A percentile compares a stretch with the other conserved stretches of the same genome.
phyloP scores from a whole-genome alignment of 2,797 vertebrate species.

The Chiloscyllium punctatum region DNA sequence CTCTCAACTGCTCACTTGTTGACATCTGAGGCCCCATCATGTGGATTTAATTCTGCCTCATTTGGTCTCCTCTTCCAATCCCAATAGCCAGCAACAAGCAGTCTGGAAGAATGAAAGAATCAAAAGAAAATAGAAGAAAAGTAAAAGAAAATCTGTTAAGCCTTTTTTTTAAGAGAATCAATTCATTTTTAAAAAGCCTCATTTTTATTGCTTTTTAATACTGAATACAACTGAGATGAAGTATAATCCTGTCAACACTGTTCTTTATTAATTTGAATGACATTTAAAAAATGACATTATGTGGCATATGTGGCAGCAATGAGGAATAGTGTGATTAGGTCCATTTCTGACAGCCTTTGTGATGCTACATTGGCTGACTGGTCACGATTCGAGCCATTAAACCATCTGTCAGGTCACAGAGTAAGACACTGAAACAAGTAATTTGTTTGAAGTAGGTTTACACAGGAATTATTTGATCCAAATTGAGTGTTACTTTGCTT shows the following conservation, averaged over 20 bases:
- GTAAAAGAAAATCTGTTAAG: not conserved
- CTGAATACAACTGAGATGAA: not conserved
- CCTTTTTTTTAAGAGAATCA: not conserved
- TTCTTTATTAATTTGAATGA: conserved; percentile 27
- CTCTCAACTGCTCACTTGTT: too few relatives aligned
- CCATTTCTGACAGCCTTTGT: conserved; percentile 57
- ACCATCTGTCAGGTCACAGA: conserved; percentile 52
- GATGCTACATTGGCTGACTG: conserved; percentile 52
- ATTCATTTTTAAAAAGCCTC: not conserved
- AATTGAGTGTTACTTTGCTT: conserved; percentile 1
- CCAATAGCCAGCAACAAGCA: not conserved
- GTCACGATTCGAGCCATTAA: conserved; percentile 59
- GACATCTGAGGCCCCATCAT: not conserved
- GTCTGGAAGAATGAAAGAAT: not conserved
- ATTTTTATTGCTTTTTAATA: conserved; percentile 12
- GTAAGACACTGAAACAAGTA: conserved; percentile 42
- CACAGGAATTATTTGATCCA: not conserved
- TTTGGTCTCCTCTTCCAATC: not conserved
- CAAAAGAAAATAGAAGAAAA: not conserved
- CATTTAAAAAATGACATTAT: not conserved
- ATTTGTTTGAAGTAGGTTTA: not conserved
- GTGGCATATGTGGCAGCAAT: conserved; percentile 41
- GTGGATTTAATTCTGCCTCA: not conserved
- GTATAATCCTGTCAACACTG: conserved; percentile 16
- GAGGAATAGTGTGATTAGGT: conserved; percentile 48